Evolutionary conservation across 2,888 invertebrate species (phyloP), one percentile per base, ranked within the genome.

Genomic region (Drosophila parthenogenetica): DNA sequence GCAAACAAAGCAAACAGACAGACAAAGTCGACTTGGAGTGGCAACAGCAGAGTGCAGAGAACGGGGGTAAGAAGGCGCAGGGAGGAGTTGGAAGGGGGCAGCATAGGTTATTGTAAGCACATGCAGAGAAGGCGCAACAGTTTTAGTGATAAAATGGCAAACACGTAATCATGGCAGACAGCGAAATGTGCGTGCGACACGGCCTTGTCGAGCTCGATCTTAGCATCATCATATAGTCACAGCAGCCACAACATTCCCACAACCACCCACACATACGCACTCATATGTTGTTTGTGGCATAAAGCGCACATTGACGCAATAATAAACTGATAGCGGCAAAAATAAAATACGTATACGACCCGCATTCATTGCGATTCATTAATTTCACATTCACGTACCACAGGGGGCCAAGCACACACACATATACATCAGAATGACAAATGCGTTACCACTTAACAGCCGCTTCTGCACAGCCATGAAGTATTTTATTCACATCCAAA

Each of bases 341-440:
- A 54, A 72, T 71, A 72, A 69, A 74, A 67, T 62, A 64, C 57
- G 55, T 54, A 61, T 57, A 53, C 61, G 59, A 68, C 50, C 65
- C 61, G 73, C 73, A 78, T 79, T 82, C 86, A 84, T 86, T 89
- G 78, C 69, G 77, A 76, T 86, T 81, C 82, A 89, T 81, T 87
- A 82, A 82, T 81, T 89, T 79, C 74, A 78, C 77, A 87, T 89
- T 82, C 86, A 77, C 73, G 57, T 72, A 79, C 72, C 82, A 66
- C 70, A 62, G 17, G 54, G 53, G 35, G 46, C 64, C 49, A 39
- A 14, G 54, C 58, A 45, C 66, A 75, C 67, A 59, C 46, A 62
- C 32, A 55, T 25, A 53, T 40, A 45, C n/a, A 37, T 43, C 37
- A 35, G 45, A n/a, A 25, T 63, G 45, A 71, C 48, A 63, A 62